Evolutionary conservation across 1,140 invertebrate species (phyloP).

Genomic region (Polypedilum pembai): DNA sequence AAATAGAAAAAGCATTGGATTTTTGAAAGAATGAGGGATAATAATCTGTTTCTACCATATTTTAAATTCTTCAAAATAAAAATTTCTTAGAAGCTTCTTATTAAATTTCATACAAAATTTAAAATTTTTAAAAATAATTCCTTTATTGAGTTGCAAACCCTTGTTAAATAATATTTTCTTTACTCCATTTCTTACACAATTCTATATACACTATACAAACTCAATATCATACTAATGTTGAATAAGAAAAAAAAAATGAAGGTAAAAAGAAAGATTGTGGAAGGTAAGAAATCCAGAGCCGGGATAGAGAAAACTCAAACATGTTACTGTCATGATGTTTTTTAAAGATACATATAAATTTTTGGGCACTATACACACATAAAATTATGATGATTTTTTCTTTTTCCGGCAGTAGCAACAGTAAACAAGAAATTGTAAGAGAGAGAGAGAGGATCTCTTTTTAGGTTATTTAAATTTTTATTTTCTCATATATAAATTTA

Average conservation of each 20-base stretch:
- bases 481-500: background rate
- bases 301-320: background rate
- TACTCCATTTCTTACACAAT: no score
- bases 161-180: background rate
- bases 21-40: no score
- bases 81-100: no score
- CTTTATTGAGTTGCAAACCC: background rate
- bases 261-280: constrained; percentile 16
- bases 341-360: background rate
- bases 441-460: background rate
- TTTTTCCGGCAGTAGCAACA: background rate
- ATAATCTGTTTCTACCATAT: no score
- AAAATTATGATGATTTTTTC: constrained; percentile 1
- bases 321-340: background rate
- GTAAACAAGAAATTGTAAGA: background rate
- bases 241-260: background rate
- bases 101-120: no score
- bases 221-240: no score
- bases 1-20: background rate
- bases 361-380: background rate
- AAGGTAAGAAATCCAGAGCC: background rate
- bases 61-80: no score
- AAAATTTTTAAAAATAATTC: no score
- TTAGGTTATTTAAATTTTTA: background rate
- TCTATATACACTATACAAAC: no score